Evolutionary conservation across 1,140 invertebrate species (phyloP).

Genomic region (Caerostris extrusa): DNA sequence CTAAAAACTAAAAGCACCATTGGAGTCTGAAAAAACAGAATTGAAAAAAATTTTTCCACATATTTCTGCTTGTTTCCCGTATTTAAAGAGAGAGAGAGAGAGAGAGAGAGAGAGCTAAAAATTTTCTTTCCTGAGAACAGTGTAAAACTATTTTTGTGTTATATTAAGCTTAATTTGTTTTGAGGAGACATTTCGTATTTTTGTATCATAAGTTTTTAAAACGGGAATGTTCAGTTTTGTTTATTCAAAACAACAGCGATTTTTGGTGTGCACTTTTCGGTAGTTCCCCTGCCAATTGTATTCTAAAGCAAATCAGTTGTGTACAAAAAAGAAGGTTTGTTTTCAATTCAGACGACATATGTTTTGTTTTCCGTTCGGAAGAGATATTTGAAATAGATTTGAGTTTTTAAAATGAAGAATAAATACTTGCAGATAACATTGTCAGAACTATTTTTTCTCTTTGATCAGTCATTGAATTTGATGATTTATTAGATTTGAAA

Average conservation of each 20-base stretch:
- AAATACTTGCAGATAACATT: too few species aligned
- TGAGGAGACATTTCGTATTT: neutral
- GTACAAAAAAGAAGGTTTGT: too few species aligned
- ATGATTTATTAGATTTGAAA: too few species aligned
- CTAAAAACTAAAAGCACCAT: neutral
- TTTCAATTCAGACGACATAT: too few species aligned
- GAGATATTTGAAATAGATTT: too few species aligned
- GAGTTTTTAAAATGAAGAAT: too few species aligned
- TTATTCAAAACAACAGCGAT: neutral
- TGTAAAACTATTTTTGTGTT: slow-evolving; percentile 33
- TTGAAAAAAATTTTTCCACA: neutral
- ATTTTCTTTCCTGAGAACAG: neutral
- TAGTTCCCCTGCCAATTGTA: too few species aligned
- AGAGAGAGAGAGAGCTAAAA: neutral
- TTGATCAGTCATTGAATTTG: too few species aligned
- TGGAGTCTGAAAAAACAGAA: neutral
- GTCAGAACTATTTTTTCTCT: too few species aligned
- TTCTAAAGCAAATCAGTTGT: too few species aligned
- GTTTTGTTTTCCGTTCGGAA: too few species aligned
- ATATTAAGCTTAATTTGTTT: slow-evolving; percentile 37
- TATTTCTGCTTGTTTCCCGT: slow-evolving; percentile 7
- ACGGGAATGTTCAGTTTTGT: neutral
- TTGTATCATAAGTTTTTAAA: neutral
- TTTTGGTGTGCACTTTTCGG: too few species aligned
- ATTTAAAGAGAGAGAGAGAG: neutral